Evolutionary conservation across 2,888 invertebrate genomes (phyloP).

Genomic region (Agrypnus murinus): DNA sequence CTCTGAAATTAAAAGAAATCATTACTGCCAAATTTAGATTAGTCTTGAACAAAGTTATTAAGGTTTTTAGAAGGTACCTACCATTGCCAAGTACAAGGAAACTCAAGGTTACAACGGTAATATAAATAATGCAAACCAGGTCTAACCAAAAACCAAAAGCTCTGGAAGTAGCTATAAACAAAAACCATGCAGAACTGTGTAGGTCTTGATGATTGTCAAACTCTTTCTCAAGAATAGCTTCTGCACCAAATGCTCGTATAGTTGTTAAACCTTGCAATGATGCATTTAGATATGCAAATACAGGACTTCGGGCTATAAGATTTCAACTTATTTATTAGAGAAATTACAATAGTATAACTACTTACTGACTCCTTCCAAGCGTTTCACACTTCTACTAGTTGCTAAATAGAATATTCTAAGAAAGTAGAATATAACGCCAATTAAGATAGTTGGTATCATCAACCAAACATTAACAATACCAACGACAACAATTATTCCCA

Average conservation of each 20-base stretch:
- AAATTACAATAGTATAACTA: not conserved
- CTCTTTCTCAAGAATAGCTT: conserved; percentile 63
- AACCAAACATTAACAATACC: conserved; percentile 84
- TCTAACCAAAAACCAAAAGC: conserved; percentile 52
- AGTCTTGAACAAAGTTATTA: not conserved
- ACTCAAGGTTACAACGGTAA: conserved; percentile 34
- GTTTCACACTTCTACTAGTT: conserved; percentile 87
- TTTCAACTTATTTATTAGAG: too few relatives aligned
- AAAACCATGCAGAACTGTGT: conserved; percentile 65
- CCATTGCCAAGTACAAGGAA: conserved; percentile 41
- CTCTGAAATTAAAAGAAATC: conserved; percentile 16
- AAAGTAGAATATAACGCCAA: conserved; percentile 83
- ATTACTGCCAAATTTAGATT: not conserved
- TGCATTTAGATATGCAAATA: conserved; percentile 67
- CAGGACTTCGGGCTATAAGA: conserved; percentile 67
- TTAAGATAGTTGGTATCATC: conserved; percentile 80
- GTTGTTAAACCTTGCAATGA: conserved; percentile 67
- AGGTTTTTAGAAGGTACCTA: too few relatives aligned
- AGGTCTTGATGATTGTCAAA: conserved; percentile 68
- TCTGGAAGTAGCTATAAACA: conserved; percentile 61
- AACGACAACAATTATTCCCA: conserved; percentile 88
- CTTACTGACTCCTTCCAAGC: conserved; percentile 79
- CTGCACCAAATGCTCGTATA: conserved; percentile 65
- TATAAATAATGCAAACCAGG: conserved; percentile 31
- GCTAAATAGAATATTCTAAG: conserved; percentile 85